Evolutionary conservation across 2,888 invertebrate genomes (phyloP).

Genomic region (Macaria liturata): DNA sequence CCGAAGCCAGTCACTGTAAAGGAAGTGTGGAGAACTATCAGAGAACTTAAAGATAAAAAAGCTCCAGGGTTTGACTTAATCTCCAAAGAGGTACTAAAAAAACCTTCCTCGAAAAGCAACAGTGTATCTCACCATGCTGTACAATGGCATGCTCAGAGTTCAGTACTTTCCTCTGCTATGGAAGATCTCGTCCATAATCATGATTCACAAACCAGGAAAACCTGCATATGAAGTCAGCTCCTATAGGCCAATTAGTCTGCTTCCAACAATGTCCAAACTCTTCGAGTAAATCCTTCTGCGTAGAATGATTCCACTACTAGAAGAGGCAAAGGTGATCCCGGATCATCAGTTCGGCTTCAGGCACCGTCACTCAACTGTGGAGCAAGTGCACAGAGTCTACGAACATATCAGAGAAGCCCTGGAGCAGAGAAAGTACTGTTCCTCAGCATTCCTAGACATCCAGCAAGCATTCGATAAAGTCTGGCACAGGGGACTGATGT

Average conservation of each 20-base stretch:
- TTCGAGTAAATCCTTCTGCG: conserved; percentile 17
- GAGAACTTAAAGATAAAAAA: conserved; percentile 6
- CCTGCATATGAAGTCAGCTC: conserved; percentile 9
- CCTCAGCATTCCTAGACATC: conserved; percentile 15
- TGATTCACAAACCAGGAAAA: conserved; percentile 20
- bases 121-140: conserved; percentile 1
- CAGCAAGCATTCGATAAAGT: conserved; percentile 38
- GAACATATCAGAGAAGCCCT: conserved; percentile 10
- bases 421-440: conserved; percentile 14
- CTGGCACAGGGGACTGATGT: conserved; percentile 29
- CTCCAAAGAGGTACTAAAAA: conserved; percentile 11
- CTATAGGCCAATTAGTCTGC: conserved; percentile 21
- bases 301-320: conserved; percentile 9
- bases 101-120: conserved; percentile 13
- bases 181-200: conserved; percentile 16
- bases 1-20: not conserved
- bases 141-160: conserved; percentile 12
- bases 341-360: conserved; percentile 23
- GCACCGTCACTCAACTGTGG: not conserved
- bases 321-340: conserved; percentile 4
- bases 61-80: conserved; percentile 26
- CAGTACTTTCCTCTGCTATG: conserved; percentile 12
- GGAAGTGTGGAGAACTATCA: not conserved
- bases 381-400: conserved; percentile 9
- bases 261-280: conserved; percentile 17